Conservation (phyloP, 2,113 vertebrate species). For the Psephotus haematonotus region DNA sequence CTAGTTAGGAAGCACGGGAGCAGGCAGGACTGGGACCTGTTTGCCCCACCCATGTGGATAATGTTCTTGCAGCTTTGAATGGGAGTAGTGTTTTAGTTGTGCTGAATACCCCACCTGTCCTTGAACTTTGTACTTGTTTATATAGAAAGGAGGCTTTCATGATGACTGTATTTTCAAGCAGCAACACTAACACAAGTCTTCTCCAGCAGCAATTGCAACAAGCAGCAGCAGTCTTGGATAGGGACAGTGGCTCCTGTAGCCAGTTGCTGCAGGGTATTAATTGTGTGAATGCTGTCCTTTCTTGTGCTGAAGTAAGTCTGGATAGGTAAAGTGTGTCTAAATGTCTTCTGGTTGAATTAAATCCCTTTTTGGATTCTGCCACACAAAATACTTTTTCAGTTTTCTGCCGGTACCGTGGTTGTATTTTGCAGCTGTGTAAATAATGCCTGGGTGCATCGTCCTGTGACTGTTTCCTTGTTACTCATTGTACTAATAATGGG, state of each 20-base stretch:
- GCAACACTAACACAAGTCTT: not conserved
- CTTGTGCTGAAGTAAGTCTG: not conserved
- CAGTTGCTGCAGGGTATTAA: not conserved
- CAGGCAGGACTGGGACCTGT: fast-evolving
- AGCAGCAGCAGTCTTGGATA: not conserved
- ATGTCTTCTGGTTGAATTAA: not conserved
- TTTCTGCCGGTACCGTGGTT: not conserved
- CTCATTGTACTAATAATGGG: not conserved
- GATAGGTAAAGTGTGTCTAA: not conserved
- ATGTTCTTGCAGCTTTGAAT: not conserved
- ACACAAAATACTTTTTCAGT: not conserved
- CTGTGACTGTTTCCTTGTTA: not conserved
- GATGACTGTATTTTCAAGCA: not conserved
- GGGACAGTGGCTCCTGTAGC: not conserved
- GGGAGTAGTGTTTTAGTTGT: not conserved
- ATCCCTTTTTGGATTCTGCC: not conserved
- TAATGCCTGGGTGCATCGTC: not conserved
- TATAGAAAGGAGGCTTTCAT: not conserved
- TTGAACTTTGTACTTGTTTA: not conserved
- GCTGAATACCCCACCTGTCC: not conserved
- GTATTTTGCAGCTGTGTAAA: not conserved
- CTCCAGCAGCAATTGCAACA: not conserved
- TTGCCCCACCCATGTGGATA: not conserved
- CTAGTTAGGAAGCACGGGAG: not conserved
- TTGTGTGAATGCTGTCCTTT: not conserved